Base-by-base conservation (phyloP, 30 jellyfish, hydroid and myxozoan genomes). In the Nemopilema nomurai region DNA sequence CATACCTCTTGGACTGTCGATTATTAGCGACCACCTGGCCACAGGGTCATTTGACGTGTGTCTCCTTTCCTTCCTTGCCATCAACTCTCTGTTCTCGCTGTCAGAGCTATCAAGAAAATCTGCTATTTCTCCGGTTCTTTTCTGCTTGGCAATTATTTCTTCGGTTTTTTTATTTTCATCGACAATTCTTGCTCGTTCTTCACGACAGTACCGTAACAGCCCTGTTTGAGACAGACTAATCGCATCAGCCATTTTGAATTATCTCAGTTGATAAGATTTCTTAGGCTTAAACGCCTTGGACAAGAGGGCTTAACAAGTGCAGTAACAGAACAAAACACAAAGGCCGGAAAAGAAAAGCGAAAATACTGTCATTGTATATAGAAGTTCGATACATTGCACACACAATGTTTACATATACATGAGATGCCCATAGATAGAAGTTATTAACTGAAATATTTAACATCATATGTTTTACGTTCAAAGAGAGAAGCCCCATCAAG, bases 141-240 rank as follows among this genome's bases (percentile, higher is more conserved):
- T 57, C 65, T 77, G 49, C 25, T 30, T 62, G 1, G 68, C 65
- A 31, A 51, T 41, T 19, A 19, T 77, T 26, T 30, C 29, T 25
- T 62, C 77, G 24, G 32, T 26, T 18, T 25, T 33, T 6, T 29
- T 26, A 19, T 82, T 83, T 70, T 82, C 83, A 20, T 82, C 84
- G 1, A 53, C 51, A 1, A 82, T n/a, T 57, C 73, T 82, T 13
- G 82, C 30, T 41, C 91, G 53, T 30, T 82, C 91, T 21, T 82
- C 91, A 25, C 91, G 91, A 82, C 91, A 82, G 18, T 19, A 74
- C 28, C 83, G 82, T 24, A 82, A 41, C 81, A 69, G 22, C 21
- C 85, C 91, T 82, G 69, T 41, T 41, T 41, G 57, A 63, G 69
- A 63, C 67, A 62, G 69, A 62, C 28, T 0, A 77, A 31, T 21